These are phyloP conservation scores for Lycocorax pyrrhopterus DNA, from an alignment of 2,113 vertebrate genomes.

Conservation along the genomic window DNA sequence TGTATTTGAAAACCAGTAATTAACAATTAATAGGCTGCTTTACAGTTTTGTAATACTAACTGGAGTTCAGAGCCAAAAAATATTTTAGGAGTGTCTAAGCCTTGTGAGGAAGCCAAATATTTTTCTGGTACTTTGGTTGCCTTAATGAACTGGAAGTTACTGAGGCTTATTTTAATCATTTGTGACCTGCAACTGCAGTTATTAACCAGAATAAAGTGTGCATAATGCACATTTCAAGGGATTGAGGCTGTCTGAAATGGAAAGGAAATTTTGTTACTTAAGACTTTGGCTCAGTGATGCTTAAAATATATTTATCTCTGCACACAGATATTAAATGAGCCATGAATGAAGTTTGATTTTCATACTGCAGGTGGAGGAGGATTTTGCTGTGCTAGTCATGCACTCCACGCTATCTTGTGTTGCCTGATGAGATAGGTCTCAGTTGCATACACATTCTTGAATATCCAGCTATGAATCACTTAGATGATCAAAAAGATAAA, in stretches of 20 bases:
- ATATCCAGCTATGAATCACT: not conserved
- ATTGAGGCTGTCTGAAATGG: not conserved
- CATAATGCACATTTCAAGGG: not conserved
- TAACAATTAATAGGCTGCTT: not conserved
- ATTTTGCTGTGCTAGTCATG: not conserved
- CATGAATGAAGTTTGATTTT: conserved; percentile 5
- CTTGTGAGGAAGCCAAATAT: not conserved
- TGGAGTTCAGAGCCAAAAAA: not conserved
- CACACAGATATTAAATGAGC: conserved; percentile 46
- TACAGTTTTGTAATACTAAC: not conserved
- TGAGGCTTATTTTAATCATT: conserved; percentile 29
- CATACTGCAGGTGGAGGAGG: not conserved
- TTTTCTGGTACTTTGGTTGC: conserved; percentile 28
- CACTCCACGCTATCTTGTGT: not conserved
- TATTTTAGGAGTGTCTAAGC: not conserved
- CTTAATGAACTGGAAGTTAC: conserved; percentile 42
- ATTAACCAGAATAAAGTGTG: conserved; percentile 33
- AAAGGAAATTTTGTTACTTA: conserved; percentile 1
- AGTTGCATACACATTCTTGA: not conserved
- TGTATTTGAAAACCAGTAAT: not conserved
- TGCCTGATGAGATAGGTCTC: not conserved
- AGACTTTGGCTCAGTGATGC: conserved; percentile 24
- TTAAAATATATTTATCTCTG: conserved; percentile 59
- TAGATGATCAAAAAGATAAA: not conserved
- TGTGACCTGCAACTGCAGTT: conserved; percentile 5